A percentile compares a stretch with the other conserved stretches of the same genome.
phyloP scores from a whole-genome alignment of 2,113 vertebrate genomes.

The Oryzias curvinotus region DNA sequence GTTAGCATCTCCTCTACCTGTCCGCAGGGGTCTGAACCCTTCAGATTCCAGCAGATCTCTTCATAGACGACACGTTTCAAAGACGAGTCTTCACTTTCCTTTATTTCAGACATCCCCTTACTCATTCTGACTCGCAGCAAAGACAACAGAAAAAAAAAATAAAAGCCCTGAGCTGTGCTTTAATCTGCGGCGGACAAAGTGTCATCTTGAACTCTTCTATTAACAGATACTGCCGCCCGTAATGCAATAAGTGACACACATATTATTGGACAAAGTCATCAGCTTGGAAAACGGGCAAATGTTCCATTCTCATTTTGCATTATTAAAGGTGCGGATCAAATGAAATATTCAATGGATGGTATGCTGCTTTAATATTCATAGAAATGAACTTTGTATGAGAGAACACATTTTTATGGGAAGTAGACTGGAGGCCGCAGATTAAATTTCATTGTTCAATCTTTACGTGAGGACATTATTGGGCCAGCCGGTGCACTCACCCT shows the following conservation, averaged over 20 bases:
- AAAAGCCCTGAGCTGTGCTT: slow-evolving; percentile 22
- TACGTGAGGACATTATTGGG: slow-evolving; percentile 65
- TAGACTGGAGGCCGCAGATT: slow-evolving; percentile 75
- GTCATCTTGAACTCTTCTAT: slow-evolving; percentile 39
- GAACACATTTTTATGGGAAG: slow-evolving; percentile 77
- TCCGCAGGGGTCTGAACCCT: background rate
- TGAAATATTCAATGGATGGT: slow-evolving; percentile 80
- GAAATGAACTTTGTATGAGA: slow-evolving; percentile 81
- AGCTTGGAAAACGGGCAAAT: slow-evolving; percentile 57
- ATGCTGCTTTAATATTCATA: slow-evolving; percentile 81
- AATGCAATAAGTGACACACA: slow-evolving; percentile 57
- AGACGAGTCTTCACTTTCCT: slow-evolving; percentile 18
- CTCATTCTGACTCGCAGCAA: slow-evolving; percentile 24
- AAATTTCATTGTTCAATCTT: slow-evolving; percentile 81
- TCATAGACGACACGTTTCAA: slow-evolving; percentile 34
- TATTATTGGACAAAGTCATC: slow-evolving; percentile 54
- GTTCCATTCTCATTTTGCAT: slow-evolving; percentile 75
- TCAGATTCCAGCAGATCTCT: slow-evolving; percentile 16
- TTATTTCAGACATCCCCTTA: slow-evolving; percentile 23
- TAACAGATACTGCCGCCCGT: slow-evolving; percentile 24
- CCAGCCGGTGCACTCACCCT: slow-evolving; percentile 16
- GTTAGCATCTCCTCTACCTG: background rate
- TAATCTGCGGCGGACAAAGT: slow-evolving; percentile 16
- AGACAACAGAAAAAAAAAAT: slow-evolving; percentile 18
- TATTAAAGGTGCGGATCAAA: slow-evolving; percentile 79